phyloP scores from a whole-genome alignment of 2,113 vertebrate species.

The Lichenostomus cassidix region DNA sequence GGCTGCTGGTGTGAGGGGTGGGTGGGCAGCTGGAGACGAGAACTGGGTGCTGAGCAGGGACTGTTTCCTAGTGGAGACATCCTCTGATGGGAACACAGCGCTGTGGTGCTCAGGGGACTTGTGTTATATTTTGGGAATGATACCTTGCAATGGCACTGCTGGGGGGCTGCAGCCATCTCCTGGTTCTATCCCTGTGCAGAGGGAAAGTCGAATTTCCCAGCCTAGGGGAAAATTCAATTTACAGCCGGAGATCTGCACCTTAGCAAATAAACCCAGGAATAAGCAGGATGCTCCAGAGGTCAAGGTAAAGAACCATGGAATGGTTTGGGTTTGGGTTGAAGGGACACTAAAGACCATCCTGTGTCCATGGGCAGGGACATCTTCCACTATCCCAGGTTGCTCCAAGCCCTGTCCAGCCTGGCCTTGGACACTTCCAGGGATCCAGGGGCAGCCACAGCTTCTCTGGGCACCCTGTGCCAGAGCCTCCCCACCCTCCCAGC shows the following conservation, averaged over 20 bases:
- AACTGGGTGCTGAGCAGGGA: neutral
- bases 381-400: fast-evolving
- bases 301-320: neutral
- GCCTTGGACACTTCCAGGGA: neutral
- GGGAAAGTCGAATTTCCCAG: neutral
- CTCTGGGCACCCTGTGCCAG: neutral
- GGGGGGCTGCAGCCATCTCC: neutral
- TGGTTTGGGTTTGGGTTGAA: neutral
- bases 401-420: fast-evolving
- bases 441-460: neutral
- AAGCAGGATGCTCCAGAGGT: neutral
- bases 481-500: neutral
- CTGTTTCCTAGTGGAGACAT: neutral
- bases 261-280: neutral
- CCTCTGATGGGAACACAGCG: neutral
- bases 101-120: too few species aligned
- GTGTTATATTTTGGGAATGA: fast-evolving
- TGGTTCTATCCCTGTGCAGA: neutral
- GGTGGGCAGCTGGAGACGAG: neutral
- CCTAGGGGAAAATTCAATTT: neutral
- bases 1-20: neutral
- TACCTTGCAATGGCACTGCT: neutral
- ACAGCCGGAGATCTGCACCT: neutral
- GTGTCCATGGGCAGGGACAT: neutral
- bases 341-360: neutral